Conservation (phyloP, 2,797 vertebrate species). For the Syncerus caffer region DNA sequence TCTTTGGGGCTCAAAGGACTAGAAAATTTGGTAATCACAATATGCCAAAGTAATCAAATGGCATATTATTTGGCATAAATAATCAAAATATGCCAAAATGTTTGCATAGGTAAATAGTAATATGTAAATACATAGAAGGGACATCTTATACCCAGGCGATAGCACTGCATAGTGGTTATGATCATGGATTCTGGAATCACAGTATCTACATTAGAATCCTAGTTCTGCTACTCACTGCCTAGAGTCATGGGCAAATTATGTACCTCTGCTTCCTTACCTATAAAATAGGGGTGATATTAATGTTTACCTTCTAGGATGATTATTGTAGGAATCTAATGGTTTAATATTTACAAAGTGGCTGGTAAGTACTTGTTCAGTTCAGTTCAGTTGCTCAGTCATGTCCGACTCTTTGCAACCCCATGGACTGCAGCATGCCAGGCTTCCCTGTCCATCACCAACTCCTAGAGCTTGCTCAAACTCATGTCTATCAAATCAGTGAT, state of each 20-base stretch:
- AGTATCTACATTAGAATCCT: background rate
- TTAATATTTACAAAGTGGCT: background rate
- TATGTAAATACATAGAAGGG: background rate
- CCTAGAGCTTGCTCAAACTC: background rate
- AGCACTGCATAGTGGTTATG: background rate
- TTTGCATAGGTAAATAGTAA: background rate
- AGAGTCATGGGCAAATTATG: background rate
- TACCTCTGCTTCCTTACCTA: background rate
- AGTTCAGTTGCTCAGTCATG: background rate
- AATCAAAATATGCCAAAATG: conserved; percentile 19
- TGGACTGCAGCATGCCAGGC: background rate
- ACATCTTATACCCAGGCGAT: background rate
- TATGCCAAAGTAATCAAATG: background rate
- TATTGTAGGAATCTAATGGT: background rate
- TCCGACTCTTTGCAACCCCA: background rate
- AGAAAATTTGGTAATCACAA: conserved; percentile 5
- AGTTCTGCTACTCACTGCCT: background rate
- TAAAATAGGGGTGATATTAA: background rate
- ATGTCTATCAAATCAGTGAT: background rate
- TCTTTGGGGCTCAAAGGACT: background rate
- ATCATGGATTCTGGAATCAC: background rate
- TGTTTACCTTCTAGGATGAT: background rate
- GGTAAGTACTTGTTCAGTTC: background rate
- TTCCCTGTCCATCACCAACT: background rate
- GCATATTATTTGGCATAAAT: background rate